phyloP scores from a whole-genome alignment of 2,113 vertebrate genomes.

The Canis aureus region DNA sequence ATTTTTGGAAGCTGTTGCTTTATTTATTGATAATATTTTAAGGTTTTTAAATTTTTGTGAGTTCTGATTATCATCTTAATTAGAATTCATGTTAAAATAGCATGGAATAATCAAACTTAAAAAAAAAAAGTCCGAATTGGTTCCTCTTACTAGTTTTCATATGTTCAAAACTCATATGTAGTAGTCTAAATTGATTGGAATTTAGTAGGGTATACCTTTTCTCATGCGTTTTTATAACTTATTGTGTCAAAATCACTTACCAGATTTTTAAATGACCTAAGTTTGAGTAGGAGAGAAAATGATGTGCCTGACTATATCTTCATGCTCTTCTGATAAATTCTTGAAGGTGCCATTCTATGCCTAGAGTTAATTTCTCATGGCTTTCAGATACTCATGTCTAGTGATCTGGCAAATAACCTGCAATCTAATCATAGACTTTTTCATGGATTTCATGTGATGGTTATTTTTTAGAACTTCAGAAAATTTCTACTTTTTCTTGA shows the following conservation, averaged over 20 bases:
- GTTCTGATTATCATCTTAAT: conserved; percentile 50
- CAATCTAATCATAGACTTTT: conserved; percentile 27
- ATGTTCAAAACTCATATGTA: not conserved
- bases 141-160: conserved; percentile 45
- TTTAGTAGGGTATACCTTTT: conserved; percentile 26
- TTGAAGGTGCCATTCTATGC: conserved; percentile 17
- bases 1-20: conserved; percentile 59
- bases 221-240: conserved; percentile 4
- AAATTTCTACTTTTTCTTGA: conserved; percentile 75
- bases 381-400: conserved; percentile 2
- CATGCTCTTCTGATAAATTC: conserved; percentile 36
- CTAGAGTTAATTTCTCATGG: conserved; percentile 29
- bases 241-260: conserved; percentile 36
- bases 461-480: conserved; percentile 69
- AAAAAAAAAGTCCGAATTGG: not conserved
- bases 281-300: conserved; percentile 40
- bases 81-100: conserved; percentile 55
- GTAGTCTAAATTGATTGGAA: not conserved
- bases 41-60: conserved; percentile 63
- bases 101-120: conserved; percentile 34
- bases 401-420: conserved; percentile 50
- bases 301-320: conserved; percentile 28
- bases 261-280: conserved; percentile 43
- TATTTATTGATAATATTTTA: conserved; percentile 52
- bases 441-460: conserved; percentile 42